Percentiles rank a stretch among this genome's conserved stretches.
phyloP scores from a whole-genome alignment of 1,140 invertebrate species.

The Rhysida immarginata region DNA sequence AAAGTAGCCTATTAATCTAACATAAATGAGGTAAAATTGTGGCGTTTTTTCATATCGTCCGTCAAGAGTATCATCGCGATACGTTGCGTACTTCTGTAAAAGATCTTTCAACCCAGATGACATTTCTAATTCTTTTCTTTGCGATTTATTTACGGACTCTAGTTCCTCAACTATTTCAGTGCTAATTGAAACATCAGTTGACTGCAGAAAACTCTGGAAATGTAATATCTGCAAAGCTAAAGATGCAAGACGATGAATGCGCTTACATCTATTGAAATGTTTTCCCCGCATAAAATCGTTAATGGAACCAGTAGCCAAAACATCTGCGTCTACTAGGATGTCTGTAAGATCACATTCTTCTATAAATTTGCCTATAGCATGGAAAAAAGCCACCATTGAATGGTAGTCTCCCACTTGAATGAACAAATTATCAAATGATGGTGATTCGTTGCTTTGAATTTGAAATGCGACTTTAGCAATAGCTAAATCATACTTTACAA shows the following conservation, averaged over 20 bases:
- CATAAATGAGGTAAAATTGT: no score
- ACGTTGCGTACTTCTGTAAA: no score
- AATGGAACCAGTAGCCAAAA: constrained; percentile 31
- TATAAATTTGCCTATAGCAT: constrained; percentile 33
- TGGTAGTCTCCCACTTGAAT: constrained; percentile 34
- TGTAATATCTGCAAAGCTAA: constrained; percentile 30
- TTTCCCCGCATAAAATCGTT: constrained; percentile 29
- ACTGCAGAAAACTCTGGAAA: no score
- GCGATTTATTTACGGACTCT: no score
- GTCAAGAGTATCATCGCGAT: no score
- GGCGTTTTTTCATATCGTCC: no score
- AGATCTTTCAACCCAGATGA: no score
- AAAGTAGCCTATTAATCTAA: no score
- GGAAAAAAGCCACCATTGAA: constrained; percentile 33
- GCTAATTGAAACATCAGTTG: no score
- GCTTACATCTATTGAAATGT: constrained; percentile 35
- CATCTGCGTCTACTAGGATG: constrained; percentile 27
- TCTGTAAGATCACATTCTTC: constrained; percentile 28
- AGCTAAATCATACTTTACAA: constrained; percentile 28
- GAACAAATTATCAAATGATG: constrained; percentile 29
- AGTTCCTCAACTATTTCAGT: no score
- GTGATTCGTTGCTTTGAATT: constrained; percentile 25
- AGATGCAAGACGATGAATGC: constrained; percentile 29
- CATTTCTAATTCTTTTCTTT: no score
- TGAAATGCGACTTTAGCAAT: constrained; percentile 30